Base-by-base conservation (phyloP, 2,888 invertebrate species). In the Andrena dorsata region DNA sequence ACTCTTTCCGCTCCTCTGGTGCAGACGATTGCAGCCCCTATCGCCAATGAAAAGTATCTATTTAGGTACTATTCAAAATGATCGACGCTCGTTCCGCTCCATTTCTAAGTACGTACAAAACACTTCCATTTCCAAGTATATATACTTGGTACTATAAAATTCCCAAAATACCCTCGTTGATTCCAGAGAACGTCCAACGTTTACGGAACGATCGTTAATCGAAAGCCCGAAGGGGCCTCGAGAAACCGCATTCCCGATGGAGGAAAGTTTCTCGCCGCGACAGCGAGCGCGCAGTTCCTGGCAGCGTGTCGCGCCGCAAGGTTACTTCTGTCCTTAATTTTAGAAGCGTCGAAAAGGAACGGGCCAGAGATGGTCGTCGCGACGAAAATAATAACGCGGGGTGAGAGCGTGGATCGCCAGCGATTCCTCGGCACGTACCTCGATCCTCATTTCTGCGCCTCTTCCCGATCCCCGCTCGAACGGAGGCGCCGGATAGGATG, bases 351-450 rank as follows among this genome's bases (percentile, higher is more conserved):
- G 53, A 1, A 68, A 30, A 51, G 69, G 30, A 61, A 73, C 56
- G 60, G 8, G 47, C 47, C 23, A 47, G 32, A 68, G 68, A 66
- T 53, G 32, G 32, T 51, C 49, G 58, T 26, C 56, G 32, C 35
- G 74, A 78, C 73, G n/a, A 73, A 73, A 77, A 77, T 73, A 77
- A 66, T 73, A 70, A 72, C 72, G 58, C 30, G 23, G n/a, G 26
- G n/a, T 16, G 49, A 28, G 30, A 68, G 49, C 51, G 58, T 23
- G n/a, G 69, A 35, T 49, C 64, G 41, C 28, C 28, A 6, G 26
- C 32, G 20, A 51, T 75, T 69, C 28, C 49, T 75, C 26, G 26
- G 30, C 30, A 5, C 30, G 47, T 2, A 60, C 5, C n/a, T 2
- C n/a, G 6, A 51, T 7, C 51, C 7, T 20, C 51, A 1, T 51